A percentile compares a stretch with the other conserved stretches of the same genome.
Evolutionary conservation across 2,888 invertebrate genomes (phyloP).

Genomic region (Beris morrisii): DNA sequence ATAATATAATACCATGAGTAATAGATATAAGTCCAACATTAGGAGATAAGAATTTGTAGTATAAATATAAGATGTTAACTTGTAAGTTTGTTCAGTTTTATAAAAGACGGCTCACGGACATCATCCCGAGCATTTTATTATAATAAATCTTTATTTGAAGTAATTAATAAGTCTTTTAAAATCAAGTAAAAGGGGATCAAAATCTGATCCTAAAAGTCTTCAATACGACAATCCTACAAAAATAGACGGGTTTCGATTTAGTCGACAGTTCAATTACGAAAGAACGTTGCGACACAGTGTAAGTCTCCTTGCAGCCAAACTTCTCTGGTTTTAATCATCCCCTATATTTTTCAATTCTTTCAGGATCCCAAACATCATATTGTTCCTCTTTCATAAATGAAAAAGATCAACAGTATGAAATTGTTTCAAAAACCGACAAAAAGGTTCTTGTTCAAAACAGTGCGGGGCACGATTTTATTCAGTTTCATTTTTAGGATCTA

Average conservation of each 20-base stretch:
- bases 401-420: slow-evolving; percentile 7
- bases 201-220: too few relatives aligned
- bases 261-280: neutral
- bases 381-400: slow-evolving; percentile 19
- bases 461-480: neutral
- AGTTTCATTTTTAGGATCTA: neutral
- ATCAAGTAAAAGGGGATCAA: too few relatives aligned
- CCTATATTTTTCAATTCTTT: neutral
- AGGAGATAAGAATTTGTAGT: too few relatives aligned
- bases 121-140: too few relatives aligned
- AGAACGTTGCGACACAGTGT: slow-evolving; percentile 9
- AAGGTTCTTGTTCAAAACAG: too few relatives aligned
- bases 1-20: too few relatives aligned
- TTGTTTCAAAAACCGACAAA: neutral
- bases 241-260: neutral
- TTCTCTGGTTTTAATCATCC: neutral
- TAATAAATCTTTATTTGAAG: too few relatives aligned
- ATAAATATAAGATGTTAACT: too few relatives aligned
- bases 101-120: too few relatives aligned
- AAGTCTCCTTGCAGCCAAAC: neutral
- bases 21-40: too few relatives aligned
- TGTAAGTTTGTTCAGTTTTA: too few relatives aligned
- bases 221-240: neutral
- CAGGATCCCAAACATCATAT: slow-evolving; percentile 1
- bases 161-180: too few relatives aligned